A percentile compares a stretch with the other conserved stretches of the same genome.
Conservation (phyloP, 2,113 vertebrate species). For the Crotalus tigris region DNA sequence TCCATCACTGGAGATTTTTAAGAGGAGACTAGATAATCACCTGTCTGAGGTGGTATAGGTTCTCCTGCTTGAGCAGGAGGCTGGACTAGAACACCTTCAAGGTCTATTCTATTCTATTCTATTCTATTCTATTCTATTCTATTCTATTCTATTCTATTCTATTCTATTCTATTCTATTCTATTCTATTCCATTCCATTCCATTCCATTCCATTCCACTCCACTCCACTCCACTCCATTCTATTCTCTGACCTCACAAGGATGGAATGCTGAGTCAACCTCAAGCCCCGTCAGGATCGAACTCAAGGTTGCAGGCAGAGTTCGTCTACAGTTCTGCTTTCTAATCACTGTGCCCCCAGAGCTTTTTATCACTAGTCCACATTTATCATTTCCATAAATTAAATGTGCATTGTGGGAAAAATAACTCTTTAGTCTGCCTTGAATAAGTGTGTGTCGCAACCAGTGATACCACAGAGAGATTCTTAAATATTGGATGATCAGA, state of each 20-base stretch:
- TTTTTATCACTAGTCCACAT: background rate
- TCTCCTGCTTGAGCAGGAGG: too few species aligned
- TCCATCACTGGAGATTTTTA: too few species aligned
- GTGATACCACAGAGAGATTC: background rate
- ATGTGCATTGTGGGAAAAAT: background rate
- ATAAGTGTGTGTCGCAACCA: background rate
- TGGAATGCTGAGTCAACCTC: background rate
- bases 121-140: too few species aligned
- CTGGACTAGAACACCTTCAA: too few species aligned
- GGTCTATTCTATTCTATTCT: too few species aligned
- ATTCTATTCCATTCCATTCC: too few species aligned
- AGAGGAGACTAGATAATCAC: too few species aligned
- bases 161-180: too few species aligned
- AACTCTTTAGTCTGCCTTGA: background rate
- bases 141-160: too few species aligned
- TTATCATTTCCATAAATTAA: background rate
- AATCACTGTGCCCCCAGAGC: background rate
- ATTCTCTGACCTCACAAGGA: background rate
- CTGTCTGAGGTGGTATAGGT: too few species aligned
- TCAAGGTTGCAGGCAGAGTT: background rate
- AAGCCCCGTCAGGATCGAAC: background rate
- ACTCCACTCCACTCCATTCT: too few species aligned
- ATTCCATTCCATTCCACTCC: accelerated
- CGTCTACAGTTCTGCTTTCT: background rate
- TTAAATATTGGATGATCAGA: background rate